Evolutionary conservation across 1,140 invertebrate genomes (phyloP).

Genomic region (Drosophila murphyi): DNA sequence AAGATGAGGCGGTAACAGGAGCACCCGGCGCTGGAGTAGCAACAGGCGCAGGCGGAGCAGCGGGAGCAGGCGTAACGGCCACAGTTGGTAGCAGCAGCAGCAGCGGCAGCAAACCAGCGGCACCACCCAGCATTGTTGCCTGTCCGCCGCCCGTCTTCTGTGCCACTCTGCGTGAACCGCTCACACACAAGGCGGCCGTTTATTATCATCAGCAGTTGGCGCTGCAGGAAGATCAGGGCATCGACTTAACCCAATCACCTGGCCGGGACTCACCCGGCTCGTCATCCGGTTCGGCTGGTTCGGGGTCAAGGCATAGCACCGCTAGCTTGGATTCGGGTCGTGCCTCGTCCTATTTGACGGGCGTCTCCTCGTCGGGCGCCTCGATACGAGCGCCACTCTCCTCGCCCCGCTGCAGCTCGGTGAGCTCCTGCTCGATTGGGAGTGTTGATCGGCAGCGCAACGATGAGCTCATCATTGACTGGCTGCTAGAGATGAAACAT

Average conservation of each 20-base stretch:
- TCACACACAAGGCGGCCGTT: slow-evolving; percentile 89
- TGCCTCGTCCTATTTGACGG: slow-evolving; percentile 88
- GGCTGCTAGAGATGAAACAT: slow-evolving; percentile 97
- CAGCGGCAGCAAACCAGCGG: slow-evolving; percentile 50
- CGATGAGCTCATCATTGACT: slow-evolving; percentile 97
- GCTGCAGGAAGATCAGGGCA: slow-evolving; percentile 89
- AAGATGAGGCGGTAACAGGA: slow-evolving; percentile 59
- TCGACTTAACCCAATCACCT: slow-evolving; percentile 92
- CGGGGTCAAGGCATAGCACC: slow-evolving; percentile 93
- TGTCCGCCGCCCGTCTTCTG: slow-evolving; percentile 75
- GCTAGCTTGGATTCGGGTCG: slow-evolving; percentile 96
- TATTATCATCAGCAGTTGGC: slow-evolving; percentile 91
- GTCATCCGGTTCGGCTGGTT: slow-evolving; percentile 91
- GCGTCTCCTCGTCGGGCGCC: slow-evolving; percentile 84
- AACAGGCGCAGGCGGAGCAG: slow-evolving; percentile 16
- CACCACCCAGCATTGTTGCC: slow-evolving; percentile 68
- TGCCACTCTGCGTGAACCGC: slow-evolving; percentile 85
- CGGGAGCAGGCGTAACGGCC: too few relatives aligned
- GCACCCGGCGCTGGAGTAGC: slow-evolving; percentile 11
- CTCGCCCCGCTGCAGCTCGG: slow-evolving; percentile 87
- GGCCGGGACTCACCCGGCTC: slow-evolving; percentile 95
- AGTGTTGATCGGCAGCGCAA: slow-evolving; percentile 86
- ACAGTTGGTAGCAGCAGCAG: not conserved
- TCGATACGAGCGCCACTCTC: slow-evolving; percentile 80
- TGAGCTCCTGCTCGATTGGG: slow-evolving; percentile 91